Base-by-base conservation (phyloP, 1,140 invertebrate genomes). In the Diorhabda sublineata region DNA sequence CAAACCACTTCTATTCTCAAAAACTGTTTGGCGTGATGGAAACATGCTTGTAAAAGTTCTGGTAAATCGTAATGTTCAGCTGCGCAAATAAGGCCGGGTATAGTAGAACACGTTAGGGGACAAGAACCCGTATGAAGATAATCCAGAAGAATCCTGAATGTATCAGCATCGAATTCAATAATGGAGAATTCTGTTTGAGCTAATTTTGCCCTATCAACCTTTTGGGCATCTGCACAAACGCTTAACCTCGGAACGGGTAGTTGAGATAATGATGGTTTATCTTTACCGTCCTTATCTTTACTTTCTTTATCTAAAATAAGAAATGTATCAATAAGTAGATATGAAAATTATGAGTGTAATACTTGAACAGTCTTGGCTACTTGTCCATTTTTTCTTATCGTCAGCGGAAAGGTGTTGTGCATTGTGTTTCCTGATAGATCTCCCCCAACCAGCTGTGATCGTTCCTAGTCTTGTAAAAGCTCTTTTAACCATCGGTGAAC, bases 141-240 rank as follows among this genome's bases (percentile, higher is more conserved):
- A 81, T 96, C 94, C 76, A 97, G 82, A 3, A 97, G 83, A 70
- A 95, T 91, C 61, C 93, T 88, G 81, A 97, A 96, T 0, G 94
- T 97, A 63, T 97, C 94, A 3, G 93, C 90, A 84, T 97, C 95
- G 81, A 97, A 97, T 82, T 97, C 95, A 75, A 96, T 96, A 75
- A 97, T 95, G 66, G 92, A 92, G 82, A 97, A 97, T 91, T 97
- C 95, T 70, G 92, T 94, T 84, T 97, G 94, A 26, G 93, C 93
- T 42, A 97, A 81, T 83, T 96, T 96, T 43, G 92, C 88, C 58
- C 92, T 85, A 80, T 97, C 95, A 8, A 97, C 93, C 85, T 97
- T 97, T 77, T 96, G 93, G 57, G 92, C 92, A 80, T 97, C 93
- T 2, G 93, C 94, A 83, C 94, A 96, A 56, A 97, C 93, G 70